These are phyloP conservation scores for Apostichopus japonicus DNA, from an alignment of 35 echinoderm and acorn worm genomes.

Conservation along the genomic window DNA sequence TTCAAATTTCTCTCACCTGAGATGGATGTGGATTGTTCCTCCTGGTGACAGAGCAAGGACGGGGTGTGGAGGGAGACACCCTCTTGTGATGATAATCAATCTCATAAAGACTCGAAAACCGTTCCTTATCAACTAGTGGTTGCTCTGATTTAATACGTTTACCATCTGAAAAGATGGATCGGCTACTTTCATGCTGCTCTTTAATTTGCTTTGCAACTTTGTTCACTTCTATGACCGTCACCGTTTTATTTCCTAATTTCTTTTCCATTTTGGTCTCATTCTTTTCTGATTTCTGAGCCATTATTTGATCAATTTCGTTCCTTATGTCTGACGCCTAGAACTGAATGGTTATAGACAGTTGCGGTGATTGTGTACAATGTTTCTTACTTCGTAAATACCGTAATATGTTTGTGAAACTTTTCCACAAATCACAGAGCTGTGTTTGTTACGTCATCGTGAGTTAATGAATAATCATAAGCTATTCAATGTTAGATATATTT, in stretches of 20 bases:
- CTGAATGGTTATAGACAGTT: not conserved
- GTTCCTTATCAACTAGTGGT: conserved; percentile 35
- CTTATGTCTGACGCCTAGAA: not conserved
- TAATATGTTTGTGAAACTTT: conserved; percentile 11
- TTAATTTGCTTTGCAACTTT: conserved; percentile 79
- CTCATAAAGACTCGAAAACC: conserved; percentile 77
- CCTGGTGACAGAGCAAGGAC: conserved; percentile 79
- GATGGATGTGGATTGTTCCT: conserved; percentile 97
- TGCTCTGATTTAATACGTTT: conserved; percentile 39
- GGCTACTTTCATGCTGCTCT: conserved; percentile 86
- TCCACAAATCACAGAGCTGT: conserved; percentile 25
- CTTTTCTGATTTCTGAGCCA: not conserved
- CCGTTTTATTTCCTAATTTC: not conserved
- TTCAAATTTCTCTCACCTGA: conserved; percentile 63
- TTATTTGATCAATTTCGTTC: not conserved
- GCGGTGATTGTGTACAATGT: not conserved
- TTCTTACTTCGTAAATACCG: not conserved
- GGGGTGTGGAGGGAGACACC: conserved; percentile 58
- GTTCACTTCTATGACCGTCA: conserved; percentile 44
- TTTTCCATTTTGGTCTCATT: not conserved
- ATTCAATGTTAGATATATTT: no score
- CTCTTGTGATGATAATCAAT: conserved; percentile 75
- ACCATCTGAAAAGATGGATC: conserved; percentile 65
- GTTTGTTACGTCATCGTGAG: conserved; percentile 18
- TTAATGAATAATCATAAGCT: conserved; percentile 36